Conservation (phyloP, 2,113 vertebrate species). For the Gallinago paraguaiae region DNA sequence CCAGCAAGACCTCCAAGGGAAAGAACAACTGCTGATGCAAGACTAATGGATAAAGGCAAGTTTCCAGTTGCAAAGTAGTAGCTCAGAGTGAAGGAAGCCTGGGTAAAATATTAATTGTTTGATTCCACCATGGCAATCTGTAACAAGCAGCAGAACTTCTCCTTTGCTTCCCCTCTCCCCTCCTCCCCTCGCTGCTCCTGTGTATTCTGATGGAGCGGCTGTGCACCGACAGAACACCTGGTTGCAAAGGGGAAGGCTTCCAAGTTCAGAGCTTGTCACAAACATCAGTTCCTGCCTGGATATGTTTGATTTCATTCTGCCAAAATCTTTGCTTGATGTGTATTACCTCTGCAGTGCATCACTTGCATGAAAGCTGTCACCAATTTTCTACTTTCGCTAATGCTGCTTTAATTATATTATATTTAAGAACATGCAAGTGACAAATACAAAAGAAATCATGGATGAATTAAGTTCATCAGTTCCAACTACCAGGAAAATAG, state of each 20-base stretch:
- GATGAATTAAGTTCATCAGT: constrained; percentile 38
- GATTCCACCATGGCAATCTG: neutral
- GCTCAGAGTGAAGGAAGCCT: neutral
- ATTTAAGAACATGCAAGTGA: constrained; percentile 46
- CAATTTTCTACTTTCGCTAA: neutral
- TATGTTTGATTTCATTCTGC: neutral
- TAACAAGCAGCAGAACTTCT: neutral
- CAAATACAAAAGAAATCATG: neutral
- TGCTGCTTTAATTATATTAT: constrained; percentile 54
- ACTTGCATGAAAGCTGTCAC: neutral
- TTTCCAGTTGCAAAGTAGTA: neutral
- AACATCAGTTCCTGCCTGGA: neutral
- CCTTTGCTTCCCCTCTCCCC: neutral
- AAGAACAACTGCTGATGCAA: neutral
- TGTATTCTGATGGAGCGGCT: neutral
- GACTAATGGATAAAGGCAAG: neutral
- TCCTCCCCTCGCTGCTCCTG: neutral
- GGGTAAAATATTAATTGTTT: neutral
- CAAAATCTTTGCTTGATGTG: neutral
- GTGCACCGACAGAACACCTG: neutral
- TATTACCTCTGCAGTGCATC: neutral
- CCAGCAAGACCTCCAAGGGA: neutral
- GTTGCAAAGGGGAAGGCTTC: neutral
- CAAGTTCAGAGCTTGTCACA: neutral
- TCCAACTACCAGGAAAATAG: constrained; percentile 8